Evolutionary conservation across 2,888 invertebrate genomes (phyloP).

Genomic region (Philopedon plagiatum): DNA sequence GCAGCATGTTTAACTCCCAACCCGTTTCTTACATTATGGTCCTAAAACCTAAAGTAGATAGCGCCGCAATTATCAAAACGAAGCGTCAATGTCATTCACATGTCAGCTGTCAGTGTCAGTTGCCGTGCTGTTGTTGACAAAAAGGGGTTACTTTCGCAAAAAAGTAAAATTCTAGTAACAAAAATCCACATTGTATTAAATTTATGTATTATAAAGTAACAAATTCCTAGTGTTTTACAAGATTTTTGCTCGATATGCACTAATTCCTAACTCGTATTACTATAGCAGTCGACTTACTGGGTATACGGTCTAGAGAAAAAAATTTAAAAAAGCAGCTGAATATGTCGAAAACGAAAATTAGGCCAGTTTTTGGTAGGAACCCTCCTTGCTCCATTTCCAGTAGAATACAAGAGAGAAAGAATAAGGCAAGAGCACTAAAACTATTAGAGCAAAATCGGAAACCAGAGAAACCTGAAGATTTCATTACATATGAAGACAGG

Average conservation of each 20-base stretch:
- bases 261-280: neutral
- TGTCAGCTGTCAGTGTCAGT: neutral
- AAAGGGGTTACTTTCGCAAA: neutral
- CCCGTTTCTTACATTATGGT: neutral
- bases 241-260: neutral
- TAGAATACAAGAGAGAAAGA: conserved; percentile 82
- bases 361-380: conserved; percentile 80
- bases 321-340: neutral
- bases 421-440: conserved; percentile 76
- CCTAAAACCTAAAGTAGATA: neutral
- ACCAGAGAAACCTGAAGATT: conserved; percentile 91
- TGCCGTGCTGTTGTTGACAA: neutral
- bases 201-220: neutral
- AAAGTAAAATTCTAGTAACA: neutral
- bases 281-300: neutral
- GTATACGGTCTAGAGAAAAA: neutral
- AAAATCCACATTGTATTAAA: neutral
- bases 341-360: conserved; percentile 83
- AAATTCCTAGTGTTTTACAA: neutral
- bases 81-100: neutral
- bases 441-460: conserved; percentile 81
- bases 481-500: conserved; percentile 88
- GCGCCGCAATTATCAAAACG: neutral
- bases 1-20: neutral
- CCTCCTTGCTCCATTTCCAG: conserved; percentile 83